Evolutionary conservation across 2,113 vertebrate species (phyloP), one percentile per base, ranked within the genome.

Genomic region (Oreochromis spilurus): DNA sequence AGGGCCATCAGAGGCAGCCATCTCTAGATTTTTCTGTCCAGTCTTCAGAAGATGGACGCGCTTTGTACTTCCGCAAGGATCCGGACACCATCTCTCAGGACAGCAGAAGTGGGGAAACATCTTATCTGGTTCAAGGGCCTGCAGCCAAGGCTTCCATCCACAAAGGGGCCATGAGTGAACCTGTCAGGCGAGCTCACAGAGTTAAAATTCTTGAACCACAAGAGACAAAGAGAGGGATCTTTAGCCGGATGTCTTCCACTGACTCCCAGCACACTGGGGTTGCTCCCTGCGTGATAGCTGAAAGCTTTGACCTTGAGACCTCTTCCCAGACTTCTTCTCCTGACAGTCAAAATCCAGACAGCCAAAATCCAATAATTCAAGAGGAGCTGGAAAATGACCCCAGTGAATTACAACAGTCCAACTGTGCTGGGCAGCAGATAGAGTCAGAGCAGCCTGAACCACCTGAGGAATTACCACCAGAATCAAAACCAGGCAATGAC

Each of bases 21-120:
- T 98, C 98, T 24, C 95, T 98, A 89, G 98, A 99, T 58, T 88
- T 82, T 50, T 95, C 95, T 94, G 97, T 97, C 96, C 97, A 96
- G 96, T 98, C 96, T 96, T 98, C 96, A 95, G 98, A 96, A 26
- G 95, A 96, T 1, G 92, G 91, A 65, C 91, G 88, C 1, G 17
- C 96, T 55, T 95, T 96, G 78, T 95, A 94, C 93, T 96, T 89
- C 48, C 96, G 95, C 93, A 97, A 96, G 93, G 97, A 97, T 89
- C 95, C 97, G 84, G 95, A 96, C 65, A 89, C 82, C 16, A 60
- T 94, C 26, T 96, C 96, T 13, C 95, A 94, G 75, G 95, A 95
- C 91, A 96, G 95, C 92, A 92, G 87, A 72, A 95, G 91, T n/a
- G 90, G 92, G 36, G 95, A 95, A 36, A 78, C 92, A 19, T 90